Conservation (phyloP, 2,888 invertebrate species). For the Sympetrum striolatum region DNA sequence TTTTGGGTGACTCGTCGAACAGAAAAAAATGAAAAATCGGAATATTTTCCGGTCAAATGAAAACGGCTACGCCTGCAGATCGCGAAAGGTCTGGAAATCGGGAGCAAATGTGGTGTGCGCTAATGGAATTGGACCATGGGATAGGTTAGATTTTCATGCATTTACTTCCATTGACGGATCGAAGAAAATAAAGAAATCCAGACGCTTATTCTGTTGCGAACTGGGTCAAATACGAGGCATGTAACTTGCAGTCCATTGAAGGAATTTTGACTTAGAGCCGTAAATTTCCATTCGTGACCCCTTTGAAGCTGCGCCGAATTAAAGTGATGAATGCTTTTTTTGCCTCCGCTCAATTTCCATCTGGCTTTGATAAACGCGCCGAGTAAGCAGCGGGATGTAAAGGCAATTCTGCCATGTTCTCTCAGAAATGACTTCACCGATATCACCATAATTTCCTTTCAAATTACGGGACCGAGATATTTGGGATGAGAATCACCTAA, state of each 20-base stretch:
- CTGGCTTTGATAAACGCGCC: conserved; percentile 9
- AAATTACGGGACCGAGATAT: neutral
- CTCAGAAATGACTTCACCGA: neutral
- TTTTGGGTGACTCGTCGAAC: neutral
- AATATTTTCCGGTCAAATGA: neutral
- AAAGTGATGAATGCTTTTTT: neutral
- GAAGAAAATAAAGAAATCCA: neutral
- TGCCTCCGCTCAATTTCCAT: neutral
- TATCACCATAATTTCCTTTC: conserved; percentile 6
- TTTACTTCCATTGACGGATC: conserved; percentile 1
- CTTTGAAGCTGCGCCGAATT: neutral
- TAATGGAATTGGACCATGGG: conserved; percentile 36
- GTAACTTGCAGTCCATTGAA: conserved; percentile 28
- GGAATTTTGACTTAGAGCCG: conserved; percentile 38
- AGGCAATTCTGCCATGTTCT: neutral
- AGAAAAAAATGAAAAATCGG: neutral
- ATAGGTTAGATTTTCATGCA: neutral
- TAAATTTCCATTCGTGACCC: conserved; percentile 20
- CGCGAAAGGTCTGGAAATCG: conserved; percentile 11
- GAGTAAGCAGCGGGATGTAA: neutral
- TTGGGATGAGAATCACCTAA: neutral
- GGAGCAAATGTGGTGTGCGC: conserved; percentile 10
- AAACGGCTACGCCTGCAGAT: neutral
- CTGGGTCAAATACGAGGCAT: conserved; percentile 38
- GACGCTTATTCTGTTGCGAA: neutral